Evolutionary conservation across 2,113 vertebrate genomes (phyloP), one percentile per base, ranked within the genome.

Genomic region (Vidua chalybeata): DNA sequence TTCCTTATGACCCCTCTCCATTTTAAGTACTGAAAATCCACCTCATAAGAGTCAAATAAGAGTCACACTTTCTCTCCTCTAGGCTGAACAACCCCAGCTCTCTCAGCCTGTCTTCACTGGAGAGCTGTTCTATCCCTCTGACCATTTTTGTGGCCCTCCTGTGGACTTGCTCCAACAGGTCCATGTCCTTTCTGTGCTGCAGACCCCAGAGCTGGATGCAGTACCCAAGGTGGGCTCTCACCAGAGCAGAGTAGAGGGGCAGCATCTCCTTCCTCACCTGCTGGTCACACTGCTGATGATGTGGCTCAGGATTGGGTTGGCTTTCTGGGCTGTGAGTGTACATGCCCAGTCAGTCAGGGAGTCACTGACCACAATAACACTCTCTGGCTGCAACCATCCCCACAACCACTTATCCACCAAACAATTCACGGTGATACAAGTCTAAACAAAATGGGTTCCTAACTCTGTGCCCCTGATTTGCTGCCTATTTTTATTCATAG

Each of bases 371-470:
- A 43, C 22, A 22, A 17, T 19, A 54, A 7, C 33, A 51, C 19
- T 9, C 27, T 66, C 52, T 56, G 41, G 11, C 61, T 81, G 24
- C 9, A 43, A 17, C 15, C 26, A 66, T 12, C 18, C 58, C 45
- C 8, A 30, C 13, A 61, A 41, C 5, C 73, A 15, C 14, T 39
- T 15, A 59, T 5, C 27, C 49, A 64, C n/a, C 20, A 12, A 69
- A 68, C 16, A 24, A 37, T 33, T 31, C 64, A 51, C 0, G 0
- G 14, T 63, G 30, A 48, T 23, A 37, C 0, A 1, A n/a, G 45
- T 52, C 37, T 41, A 20, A 81, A 93, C 6, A 90, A 88, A 84
- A 94, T 2, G 3, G 2, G 6, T 31, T 62, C 15, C n/a, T n/a
- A 74, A 52, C 3, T 64, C 31, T 13, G 49, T 31, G 56, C 45